Conservation (phyloP, 2,888 invertebrate species). For the Aphodius sticticus region DNA sequence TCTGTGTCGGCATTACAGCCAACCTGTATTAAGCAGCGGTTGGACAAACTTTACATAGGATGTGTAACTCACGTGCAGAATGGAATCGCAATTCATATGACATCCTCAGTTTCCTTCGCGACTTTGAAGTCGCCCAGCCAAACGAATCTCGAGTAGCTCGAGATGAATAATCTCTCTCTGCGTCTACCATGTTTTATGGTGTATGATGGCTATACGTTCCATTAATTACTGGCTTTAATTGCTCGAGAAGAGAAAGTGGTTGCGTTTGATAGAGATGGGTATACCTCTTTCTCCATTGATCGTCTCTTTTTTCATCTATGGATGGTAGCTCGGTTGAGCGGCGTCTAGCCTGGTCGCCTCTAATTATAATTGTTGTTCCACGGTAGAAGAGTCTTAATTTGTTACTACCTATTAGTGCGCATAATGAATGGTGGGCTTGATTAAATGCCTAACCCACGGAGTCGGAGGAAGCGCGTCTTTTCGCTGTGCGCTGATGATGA, state of each 20-base stretch:
- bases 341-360: background rate
- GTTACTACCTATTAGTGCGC: constrained; percentile 29
- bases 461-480: background rate
- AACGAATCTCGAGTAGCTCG: constrained; percentile 35
- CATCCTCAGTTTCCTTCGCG: background rate
- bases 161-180: constrained; percentile 43
- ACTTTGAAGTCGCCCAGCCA: background rate
- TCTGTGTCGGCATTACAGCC: background rate
- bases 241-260: constrained; percentile 47
- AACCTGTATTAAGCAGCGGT: background rate
- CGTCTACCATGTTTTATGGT: constrained; percentile 50
- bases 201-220: constrained; percentile 51
- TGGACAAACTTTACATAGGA: background rate
- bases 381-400: constrained; percentile 27
- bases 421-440: constrained; percentile 24
- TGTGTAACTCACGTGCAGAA: background rate
- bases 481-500: background rate
- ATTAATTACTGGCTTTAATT: constrained; percentile 56
- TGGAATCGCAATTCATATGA: background rate
- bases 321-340: background rate
- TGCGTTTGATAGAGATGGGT: constrained; percentile 18
- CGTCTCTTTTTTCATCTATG: background rate
- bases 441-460: constrained; percentile 5
- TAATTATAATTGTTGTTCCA: constrained; percentile 4
- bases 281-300: background rate